These are phyloP conservation scores for Equus quagga DNA, from an alignment of 2,113 vertebrate species.

Conservation along the genomic window DNA sequence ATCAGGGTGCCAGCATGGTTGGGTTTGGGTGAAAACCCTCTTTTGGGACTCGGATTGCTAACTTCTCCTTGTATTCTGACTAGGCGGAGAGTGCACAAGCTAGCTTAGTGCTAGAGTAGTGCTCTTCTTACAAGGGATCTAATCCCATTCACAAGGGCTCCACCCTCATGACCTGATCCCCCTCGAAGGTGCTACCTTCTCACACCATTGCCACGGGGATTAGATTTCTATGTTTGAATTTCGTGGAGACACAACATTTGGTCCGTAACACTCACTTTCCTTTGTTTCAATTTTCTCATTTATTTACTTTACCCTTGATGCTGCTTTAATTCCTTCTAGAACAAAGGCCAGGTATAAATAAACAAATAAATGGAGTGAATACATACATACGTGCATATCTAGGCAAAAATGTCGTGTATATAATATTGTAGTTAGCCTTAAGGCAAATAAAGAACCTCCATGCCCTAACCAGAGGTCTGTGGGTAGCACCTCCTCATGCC, in stretches of 20 bases:
- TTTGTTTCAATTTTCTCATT: not conserved
- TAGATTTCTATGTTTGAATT: not conserved
- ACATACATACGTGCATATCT: not conserved
- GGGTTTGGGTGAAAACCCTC: not conserved
- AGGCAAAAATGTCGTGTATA: not conserved
- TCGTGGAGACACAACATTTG: not conserved
- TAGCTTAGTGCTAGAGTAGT: not conserved
- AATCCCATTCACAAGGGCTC: not conserved
- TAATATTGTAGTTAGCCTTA: not conserved
- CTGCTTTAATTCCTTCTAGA: not conserved
- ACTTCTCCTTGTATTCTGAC: not conserved
- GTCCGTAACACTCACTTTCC: not conserved
- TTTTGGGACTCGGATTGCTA: not conserved
- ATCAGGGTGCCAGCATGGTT: not conserved
- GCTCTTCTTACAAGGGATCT: not conserved
- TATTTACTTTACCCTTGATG: not conserved
- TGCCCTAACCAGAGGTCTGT: not conserved
- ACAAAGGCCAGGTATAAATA: not conserved
- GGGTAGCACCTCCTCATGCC: not conserved
- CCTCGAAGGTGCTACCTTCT: not conserved
- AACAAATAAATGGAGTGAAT: not conserved
- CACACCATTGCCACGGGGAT: not conserved
- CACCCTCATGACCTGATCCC: not conserved
- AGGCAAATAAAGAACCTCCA: not conserved
- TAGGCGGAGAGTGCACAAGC: not conserved